Conservation (phyloP, 2,113 vertebrate species). For the Choloepus hoffmanni region DNA sequence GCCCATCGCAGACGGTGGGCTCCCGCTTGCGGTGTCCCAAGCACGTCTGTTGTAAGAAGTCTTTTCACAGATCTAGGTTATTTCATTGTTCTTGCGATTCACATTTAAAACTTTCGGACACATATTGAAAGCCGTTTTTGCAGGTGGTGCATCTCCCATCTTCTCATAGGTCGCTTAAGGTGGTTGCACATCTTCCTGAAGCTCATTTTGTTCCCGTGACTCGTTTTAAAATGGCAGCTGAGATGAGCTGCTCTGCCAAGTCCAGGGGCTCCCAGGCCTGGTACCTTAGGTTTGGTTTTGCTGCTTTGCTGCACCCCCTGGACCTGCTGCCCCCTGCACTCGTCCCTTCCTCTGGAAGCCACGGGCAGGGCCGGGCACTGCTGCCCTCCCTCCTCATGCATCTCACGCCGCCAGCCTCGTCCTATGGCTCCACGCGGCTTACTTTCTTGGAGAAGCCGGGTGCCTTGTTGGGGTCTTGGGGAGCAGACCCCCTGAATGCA, state of each 20-base stretch:
- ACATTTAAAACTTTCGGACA: background rate
- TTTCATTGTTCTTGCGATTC: background rate
- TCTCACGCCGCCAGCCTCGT: too few species aligned
- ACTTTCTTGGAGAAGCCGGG: background rate
- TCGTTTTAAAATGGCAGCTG: too few species aligned
- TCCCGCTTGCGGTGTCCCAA: too few species aligned
- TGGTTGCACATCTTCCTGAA: background rate
- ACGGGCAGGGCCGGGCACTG: too few species aligned
- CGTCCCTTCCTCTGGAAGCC: background rate
- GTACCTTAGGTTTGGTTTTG: background rate
- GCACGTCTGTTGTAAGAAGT: too few species aligned
- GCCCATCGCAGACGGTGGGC: too few species aligned
- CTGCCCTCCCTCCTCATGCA: background rate
- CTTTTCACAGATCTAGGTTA: too few species aligned
- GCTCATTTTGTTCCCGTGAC: background rate
- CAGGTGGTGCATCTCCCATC: too few species aligned
- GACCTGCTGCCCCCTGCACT: background rate
- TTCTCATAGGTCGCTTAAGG: too few species aligned
- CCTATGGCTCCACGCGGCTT: too few species aligned
- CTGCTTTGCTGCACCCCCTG: background rate
- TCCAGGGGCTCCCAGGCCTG: background rate
- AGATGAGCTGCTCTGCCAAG: background rate
- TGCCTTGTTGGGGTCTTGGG: background rate
- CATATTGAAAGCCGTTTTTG: background rate
- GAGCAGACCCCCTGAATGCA: rapidly evolving